Conservation (phyloP, 2,113 vertebrate genomes). For the Austrofundulus limnaeus region DNA sequence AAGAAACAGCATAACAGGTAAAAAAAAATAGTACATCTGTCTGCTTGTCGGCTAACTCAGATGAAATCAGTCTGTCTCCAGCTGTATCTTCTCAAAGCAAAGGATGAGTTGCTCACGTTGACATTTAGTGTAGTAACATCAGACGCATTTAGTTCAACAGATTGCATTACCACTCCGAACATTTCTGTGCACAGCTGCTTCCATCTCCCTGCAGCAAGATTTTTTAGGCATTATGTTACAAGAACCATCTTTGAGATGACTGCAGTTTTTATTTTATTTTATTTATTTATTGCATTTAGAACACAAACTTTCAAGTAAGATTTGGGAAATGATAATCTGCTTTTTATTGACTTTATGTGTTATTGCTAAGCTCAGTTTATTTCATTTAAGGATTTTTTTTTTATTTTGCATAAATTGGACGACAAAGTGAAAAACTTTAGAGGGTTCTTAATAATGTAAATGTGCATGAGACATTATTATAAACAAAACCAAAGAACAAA, state of each 20-base stretch:
- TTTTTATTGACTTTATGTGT: neutral
- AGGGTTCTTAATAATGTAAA: too few relatives aligned
- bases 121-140: constrained; percentile 42
- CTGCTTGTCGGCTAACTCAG: neutral
- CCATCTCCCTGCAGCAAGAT: constrained; percentile 23
- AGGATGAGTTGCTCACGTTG: constrained; percentile 49
- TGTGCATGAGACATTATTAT: too few relatives aligned
- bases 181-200: constrained; percentile 50
- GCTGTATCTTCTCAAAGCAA: constrained; percentile 28
- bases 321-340: neutral
- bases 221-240: constrained; percentile 4
- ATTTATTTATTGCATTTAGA: neutral
- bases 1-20: too few relatives aligned
- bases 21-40: too few relatives aligned
- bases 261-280: neutral
- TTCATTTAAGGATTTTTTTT: neutral
- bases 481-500: too few relatives aligned
- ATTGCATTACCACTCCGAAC: constrained; percentile 52
- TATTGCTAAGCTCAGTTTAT: neutral
- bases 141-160: constrained; percentile 48
- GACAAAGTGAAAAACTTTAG: too few relatives aligned
- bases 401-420: too few relatives aligned
- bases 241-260: constrained; percentile 3
- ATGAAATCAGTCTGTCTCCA: constrained; percentile 19
- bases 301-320: neutral